Evolutionary conservation across 2,113 vertebrate species (phyloP), one percentile per base, ranked within the genome.

Genomic region (Pavo muticus): DNA sequence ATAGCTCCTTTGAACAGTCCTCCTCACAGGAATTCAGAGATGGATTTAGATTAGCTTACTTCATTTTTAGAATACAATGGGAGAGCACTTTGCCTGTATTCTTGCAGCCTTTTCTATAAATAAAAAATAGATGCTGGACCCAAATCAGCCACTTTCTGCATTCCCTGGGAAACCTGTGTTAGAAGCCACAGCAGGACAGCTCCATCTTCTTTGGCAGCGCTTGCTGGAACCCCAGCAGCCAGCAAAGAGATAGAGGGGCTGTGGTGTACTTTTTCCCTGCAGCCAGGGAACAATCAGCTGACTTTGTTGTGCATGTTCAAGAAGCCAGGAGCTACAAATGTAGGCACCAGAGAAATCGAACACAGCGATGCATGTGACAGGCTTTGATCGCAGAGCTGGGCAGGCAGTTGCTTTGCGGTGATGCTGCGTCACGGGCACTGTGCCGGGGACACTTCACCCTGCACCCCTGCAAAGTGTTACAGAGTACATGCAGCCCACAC

Each of bases 111-210:
- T 91, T 91, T 69, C 76, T 91, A 13, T 78, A 88, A 72, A 86
- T 95, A 87, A 97, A 94, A 97, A 93, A 95, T 94, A 95, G 79
- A 94, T 90, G 76, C 73, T 88, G 83, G 54, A 87, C 45, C 80
- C 67, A 84, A 81, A 95, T 48, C 5, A 8, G 57, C 73, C 95
- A 54, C 63, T 78, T 93, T 75, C 74, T 63, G 73, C 25, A 19
- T 40, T 95, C 52, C 47, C 80, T 79, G 86, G 67, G 67, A 88
- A 95, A 68, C 65, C 77, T 61, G 30, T 37, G 47, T 0, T 1
- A 88, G 3, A 20, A 84, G 76, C 65, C 57, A 25, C 77, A 70
- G 39, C 37, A 78, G 68, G 84, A 74, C 69, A 64, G 32, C 63
- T 68, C 78, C 52, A 45, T 61, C 54, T 73, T 65, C 45, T 91